These are phyloP conservation scores for Denticeps clupeoides DNA, from an alignment of 2,797 vertebrate species.

Conservation along the genomic window DNA sequence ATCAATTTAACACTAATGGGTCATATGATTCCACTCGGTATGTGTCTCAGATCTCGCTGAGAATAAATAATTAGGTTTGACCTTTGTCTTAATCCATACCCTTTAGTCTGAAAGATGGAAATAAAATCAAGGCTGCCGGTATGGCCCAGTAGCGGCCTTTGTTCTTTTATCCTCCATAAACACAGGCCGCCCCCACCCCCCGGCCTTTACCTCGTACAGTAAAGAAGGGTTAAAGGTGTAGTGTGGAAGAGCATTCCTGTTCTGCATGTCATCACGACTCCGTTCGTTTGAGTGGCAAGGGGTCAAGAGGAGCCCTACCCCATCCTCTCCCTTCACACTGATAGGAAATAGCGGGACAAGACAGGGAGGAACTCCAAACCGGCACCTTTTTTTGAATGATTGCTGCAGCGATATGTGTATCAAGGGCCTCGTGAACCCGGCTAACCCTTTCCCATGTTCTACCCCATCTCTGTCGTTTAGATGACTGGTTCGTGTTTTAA, in stretches of 20 bases:
- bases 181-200: slow-evolving; percentile 26
- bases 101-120: slow-evolving; percentile 29
- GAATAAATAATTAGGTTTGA: slow-evolving; percentile 39
- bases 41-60: slow-evolving; percentile 21
- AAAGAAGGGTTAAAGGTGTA: slow-evolving; percentile 29
- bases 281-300: slow-evolving; percentile 41
- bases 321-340: slow-evolving; percentile 21
- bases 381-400: slow-evolving; percentile 33
- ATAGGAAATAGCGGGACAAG: slow-evolving; percentile 42
- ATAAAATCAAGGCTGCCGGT: slow-evolving; percentile 12
- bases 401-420: slow-evolving; percentile 49
- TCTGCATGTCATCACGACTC: slow-evolving; percentile 27
- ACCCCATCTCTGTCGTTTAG: slow-evolving; percentile 18
- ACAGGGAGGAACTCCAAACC: slow-evolving; percentile 52
- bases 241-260: slow-evolving; percentile 36
- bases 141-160: slow-evolving; percentile 18
- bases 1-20: slow-evolving; percentile 56
- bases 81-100: slow-evolving; percentile 31
- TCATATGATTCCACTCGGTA: slow-evolving; percentile 44
- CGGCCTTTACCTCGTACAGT: slow-evolving; percentile 22
- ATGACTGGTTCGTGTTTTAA: slow-evolving; percentile 39
- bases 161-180: slow-evolving; percentile 28
- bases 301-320: slow-evolving; percentile 31
- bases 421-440: slow-evolving; percentile 30
- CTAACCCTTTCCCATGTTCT: slow-evolving; percentile 24